Base-by-base conservation (phyloP, 1,140 invertebrate species). In the Dermatophagoides farinae region DNA sequence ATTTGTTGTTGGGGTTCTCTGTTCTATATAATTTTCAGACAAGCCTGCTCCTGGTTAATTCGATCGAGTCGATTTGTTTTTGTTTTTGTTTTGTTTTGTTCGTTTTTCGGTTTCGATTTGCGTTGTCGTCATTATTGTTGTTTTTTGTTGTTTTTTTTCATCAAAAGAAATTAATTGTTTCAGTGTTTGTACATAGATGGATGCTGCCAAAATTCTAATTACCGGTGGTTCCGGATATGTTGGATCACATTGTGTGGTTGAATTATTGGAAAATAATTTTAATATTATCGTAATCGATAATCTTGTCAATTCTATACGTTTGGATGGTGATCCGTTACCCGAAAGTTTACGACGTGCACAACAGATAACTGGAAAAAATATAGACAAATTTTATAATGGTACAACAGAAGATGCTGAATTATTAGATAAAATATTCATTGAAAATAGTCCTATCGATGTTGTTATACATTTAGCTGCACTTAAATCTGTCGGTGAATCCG, bases 401-500 rank as follows among this genome's bases (percentile, higher is more conserved):
- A 85, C 93, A 70, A 75, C 78, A 44, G 44, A 43, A 18, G 78
- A 89, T 70, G 76, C 73, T 49, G 70, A 74, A 2, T 77, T 77
- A 63, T 73, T 91, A 57, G 74, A 75, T 53, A 75, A 77, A 57
- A 73, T 91, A 40, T 91, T 91, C 73, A 76, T 78, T 68, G 77
- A 80, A 72, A 77, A 89, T 70, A 80, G 81, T 69, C 37, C 37
- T 1, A 82, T 98, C 67, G 79, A 84, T 64, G 84, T 83, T 71
- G 91, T 98, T 8, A 90, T 97, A 64, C 95, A 99, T 75, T 96
- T 97, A 79, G 95, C 95, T 50, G 95, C 91, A 0, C 74, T 97
- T 62, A 99, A 99, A 75, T 88, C 95, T 57, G 95, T 98, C 0
- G 90, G 88, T 1, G 93, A 98, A 76, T 97, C 91, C 0, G 88